Percentiles rank a stretch among this genome's conserved stretches.
Conservation (phyloP, 2,888 invertebrate species). For the Polydrusus cervinus region DNA sequence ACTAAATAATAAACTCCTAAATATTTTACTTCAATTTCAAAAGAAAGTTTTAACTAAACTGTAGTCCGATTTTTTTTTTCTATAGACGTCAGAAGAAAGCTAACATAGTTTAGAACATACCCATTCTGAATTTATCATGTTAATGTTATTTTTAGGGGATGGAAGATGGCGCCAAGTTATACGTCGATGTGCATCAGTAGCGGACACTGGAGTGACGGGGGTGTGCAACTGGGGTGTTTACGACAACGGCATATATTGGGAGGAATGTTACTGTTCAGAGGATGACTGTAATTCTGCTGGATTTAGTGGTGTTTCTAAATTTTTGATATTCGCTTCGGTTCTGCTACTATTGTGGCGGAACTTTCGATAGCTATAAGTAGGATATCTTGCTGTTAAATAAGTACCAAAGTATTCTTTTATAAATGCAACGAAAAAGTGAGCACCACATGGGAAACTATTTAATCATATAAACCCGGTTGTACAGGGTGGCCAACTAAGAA, state of each 20-base stretch:
- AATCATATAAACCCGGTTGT: too few relatives aligned
- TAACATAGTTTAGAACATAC: too few relatives aligned
- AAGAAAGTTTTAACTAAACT: too few relatives aligned
- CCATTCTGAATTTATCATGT: too few relatives aligned
- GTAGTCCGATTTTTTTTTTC: too few relatives aligned
- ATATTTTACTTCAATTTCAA: too few relatives aligned
- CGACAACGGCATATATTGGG: conserved; percentile 96
- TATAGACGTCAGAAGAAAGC: too few relatives aligned
- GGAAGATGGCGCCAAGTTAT: conserved; percentile 95
- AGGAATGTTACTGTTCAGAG: conserved; percentile 95
- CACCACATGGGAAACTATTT: too few relatives aligned
- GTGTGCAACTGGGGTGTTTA: conserved; percentile 98
- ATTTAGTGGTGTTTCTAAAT: conserved; percentile 27
- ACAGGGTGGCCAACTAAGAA: too few relatives aligned
- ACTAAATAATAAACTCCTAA: too few relatives aligned
- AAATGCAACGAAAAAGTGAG: background rate
- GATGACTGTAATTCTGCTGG: conserved; percentile 85
- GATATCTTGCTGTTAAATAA: background rate
- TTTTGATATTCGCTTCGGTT: background rate
- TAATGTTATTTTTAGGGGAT: conserved; percentile 82
- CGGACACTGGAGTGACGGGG: conserved; percentile 93
- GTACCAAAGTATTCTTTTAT: conserved; percentile 1
- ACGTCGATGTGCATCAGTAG: conserved; percentile 90
- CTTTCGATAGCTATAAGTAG: background rate
- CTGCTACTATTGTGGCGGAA: background rate